Evolutionary conservation across 2,888 invertebrate genomes (phyloP).

Genomic region (Cylindroiulus punctatus): DNA sequence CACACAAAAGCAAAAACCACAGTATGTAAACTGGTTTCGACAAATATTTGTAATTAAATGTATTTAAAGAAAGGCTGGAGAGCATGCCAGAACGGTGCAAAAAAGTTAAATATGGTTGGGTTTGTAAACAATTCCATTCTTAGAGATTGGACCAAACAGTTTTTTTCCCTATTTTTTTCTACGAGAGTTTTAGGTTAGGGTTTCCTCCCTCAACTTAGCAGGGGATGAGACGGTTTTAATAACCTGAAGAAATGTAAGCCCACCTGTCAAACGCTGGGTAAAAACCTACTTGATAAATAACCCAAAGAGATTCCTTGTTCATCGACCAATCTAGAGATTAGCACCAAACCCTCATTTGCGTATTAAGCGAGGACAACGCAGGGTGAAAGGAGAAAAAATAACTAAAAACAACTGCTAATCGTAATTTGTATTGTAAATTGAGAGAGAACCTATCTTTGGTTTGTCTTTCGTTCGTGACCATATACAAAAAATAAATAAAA

Average conservation of each 20-base stretch:
- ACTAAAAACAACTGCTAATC: neutral
- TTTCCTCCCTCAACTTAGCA: constrained; percentile 43
- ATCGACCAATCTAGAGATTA: constrained; percentile 39
- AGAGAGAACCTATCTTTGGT: neutral
- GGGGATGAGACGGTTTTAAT: constrained; percentile 40
- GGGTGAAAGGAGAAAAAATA: neutral
- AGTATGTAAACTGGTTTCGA: constrained; percentile 30
- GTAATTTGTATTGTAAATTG: constrained; percentile 29
- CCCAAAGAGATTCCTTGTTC: constrained; percentile 40
- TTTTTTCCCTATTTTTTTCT: neutral
- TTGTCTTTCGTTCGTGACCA: neutral
- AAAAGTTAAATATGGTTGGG: constrained; percentile 25
- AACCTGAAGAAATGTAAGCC: constrained; percentile 25
- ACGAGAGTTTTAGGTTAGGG: neutral
- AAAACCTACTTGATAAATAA: constrained; percentile 43
- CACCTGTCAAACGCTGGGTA: constrained; percentile 26
- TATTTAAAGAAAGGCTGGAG: constrained; percentile 10
- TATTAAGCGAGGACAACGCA: neutral
- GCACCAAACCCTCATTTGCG: constrained; percentile 5
- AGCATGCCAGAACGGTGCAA: neutral
- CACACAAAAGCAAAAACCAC: neutral
- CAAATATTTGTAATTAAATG: constrained; percentile 37
- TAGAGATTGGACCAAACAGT: neutral
- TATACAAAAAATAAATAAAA: neutral
- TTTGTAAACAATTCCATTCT: constrained; percentile 27